phyloP scores from a whole-genome alignment of 1,140 invertebrate species.

The Grapholita molesta region DNA sequence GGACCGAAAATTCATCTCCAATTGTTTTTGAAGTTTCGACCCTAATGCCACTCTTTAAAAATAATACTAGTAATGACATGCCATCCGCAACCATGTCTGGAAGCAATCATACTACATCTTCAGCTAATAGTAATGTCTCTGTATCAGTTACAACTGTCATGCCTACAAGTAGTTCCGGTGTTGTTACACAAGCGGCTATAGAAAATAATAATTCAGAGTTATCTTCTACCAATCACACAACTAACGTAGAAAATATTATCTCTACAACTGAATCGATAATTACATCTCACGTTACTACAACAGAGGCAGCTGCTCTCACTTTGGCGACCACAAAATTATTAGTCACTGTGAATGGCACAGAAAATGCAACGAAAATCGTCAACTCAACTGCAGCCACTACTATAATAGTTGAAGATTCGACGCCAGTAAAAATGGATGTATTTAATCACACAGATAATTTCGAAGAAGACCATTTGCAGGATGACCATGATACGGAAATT shows the following conservation, averaged over 20 bases:
- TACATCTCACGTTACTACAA: background rate
- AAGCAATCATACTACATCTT: background rate
- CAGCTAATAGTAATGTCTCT: background rate
- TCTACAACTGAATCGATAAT: background rate
- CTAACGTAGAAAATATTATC: background rate
- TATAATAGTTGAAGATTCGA: background rate
- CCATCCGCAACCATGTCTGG: background rate
- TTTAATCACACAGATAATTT: conserved; percentile 5
- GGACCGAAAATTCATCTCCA: conserved; percentile 34
- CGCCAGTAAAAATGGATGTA: conserved; percentile 1
- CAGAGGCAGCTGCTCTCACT: background rate
- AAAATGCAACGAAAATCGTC: background rate
- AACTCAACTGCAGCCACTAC: background rate
- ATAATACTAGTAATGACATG: conserved; percentile 15
- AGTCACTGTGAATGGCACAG: background rate
- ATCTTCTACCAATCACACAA: background rate
- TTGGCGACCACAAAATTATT: background rate
- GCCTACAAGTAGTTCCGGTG: background rate
- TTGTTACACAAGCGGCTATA: background rate
- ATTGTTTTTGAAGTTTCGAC: conserved; percentile 60
- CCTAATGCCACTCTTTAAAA: conserved; percentile 37
- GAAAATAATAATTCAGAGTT: background rate
- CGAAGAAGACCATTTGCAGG: background rate
- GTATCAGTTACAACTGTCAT: background rate
- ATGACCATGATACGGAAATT: conserved; percentile 6